phyloP scores from a whole-genome alignment of 2,113 vertebrate genomes.

The rat (Rattus norvegicus) region GRCr8 NC_086023.1:40681001-40681500 shows the following conservation, averaged over 20 bases:
- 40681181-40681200: conserved; percentile 66
- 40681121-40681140: conserved; percentile 67
- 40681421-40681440: conserved; percentile 57
- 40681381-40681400: conserved; percentile 35
- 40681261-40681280: conserved; percentile 75
- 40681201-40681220: conserved; percentile 67
- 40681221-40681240: conserved; percentile 73
- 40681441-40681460: conserved; percentile 29
- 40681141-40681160: conserved; percentile 66
- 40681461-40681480: conserved; percentile 30
- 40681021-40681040: conserved; percentile 17
- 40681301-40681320: conserved; percentile 66
- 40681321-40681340: conserved; percentile 53
- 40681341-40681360: background rate
- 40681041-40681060: conserved; percentile 8
- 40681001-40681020: conserved; percentile 35
- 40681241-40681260: conserved; percentile 75
- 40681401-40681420: conserved; percentile 63
- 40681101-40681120: conserved; percentile 49
- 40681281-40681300: conserved; percentile 71
- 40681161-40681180: conserved; percentile 72
- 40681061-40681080: background rate
- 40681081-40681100: conserved; percentile 4
- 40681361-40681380: conserved; percentile 44
- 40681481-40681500: conserved; percentile 67